phyloP scores from a whole-genome alignment of 2,888 invertebrate species.

The Agrochola macilenta region DNA sequence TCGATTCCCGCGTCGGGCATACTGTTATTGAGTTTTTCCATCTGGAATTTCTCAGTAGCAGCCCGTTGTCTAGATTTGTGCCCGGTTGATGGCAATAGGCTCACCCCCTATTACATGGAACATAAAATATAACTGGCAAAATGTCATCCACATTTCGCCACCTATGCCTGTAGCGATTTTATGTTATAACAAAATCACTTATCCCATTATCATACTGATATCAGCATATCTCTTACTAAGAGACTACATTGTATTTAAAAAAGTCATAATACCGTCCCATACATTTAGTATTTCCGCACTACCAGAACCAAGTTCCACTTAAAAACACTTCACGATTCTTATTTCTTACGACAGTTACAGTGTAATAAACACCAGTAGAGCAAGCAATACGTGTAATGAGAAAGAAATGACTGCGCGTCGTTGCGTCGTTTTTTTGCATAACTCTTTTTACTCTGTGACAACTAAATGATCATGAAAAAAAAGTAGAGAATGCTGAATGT shows the following conservation, averaged over 20 bases:
- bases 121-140: background rate
- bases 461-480: constrained; percentile 49
- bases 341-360: constrained; percentile 17
- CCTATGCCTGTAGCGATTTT: background rate
- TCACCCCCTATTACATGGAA: background rate
- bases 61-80: background rate
- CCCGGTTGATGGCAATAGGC: background rate
- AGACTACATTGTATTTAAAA: background rate
- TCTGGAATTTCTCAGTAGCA: background rate
- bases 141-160: background rate
- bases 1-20: background rate
- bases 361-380: constrained; percentile 39
- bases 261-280: background rate
- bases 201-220: background rate
- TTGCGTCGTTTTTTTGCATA: constrained; percentile 2
- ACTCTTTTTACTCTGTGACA: constrained; percentile 36
- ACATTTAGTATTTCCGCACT: background rate
- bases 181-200: background rate
- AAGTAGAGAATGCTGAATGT: constrained; percentile 27
- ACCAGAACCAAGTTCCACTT: constrained; percentile 3
- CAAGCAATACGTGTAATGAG: constrained; percentile 51
- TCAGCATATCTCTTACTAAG: background rate
- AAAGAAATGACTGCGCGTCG: constrained; percentile 32
- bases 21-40: background rate
- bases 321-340: background rate